Conservation (phyloP, 2,797 vertebrate genomes). For the Anabacerthia variegaticeps region DNA sequence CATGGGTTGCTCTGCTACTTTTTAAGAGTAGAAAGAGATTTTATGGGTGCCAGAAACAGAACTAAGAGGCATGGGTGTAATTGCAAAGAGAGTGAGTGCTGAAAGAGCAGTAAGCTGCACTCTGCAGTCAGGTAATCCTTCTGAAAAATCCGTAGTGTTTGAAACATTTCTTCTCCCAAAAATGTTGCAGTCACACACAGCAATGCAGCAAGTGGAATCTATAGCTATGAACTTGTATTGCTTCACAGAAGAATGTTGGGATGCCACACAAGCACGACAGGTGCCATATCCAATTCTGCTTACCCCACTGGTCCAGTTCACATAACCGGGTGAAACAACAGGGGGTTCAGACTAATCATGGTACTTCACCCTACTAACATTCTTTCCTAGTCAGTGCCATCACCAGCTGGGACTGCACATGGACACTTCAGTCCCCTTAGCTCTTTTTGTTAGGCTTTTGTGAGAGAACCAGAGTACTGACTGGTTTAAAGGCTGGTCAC, state of each 20-base stretch:
- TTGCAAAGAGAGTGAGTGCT: background rate
- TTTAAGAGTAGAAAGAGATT: background rate
- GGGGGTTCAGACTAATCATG: background rate
- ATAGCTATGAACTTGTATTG: background rate
- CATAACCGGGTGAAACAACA: background rate
- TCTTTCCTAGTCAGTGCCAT: background rate
- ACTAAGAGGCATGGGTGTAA: background rate
- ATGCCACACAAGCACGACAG: background rate
- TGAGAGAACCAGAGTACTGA: background rate
- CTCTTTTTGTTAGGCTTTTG: background rate
- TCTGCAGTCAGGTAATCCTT: background rate
- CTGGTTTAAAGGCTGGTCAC: background rate
- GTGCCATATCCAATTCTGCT: background rate
- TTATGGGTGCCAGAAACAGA: background rate
- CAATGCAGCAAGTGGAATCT: background rate
- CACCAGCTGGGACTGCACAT: background rate
- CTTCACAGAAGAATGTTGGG: background rate
- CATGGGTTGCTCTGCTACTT: background rate
- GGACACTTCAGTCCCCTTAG: background rate
- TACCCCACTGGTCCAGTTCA: background rate
- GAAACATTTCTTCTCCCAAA: background rate
- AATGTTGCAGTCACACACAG: background rate
- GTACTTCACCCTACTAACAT: background rate
- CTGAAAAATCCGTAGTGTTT: background rate
- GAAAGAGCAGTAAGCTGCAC: background rate